Conservation (phyloP, 1,140 invertebrate species). For the Parasteatoda tepidariorum region DNA sequence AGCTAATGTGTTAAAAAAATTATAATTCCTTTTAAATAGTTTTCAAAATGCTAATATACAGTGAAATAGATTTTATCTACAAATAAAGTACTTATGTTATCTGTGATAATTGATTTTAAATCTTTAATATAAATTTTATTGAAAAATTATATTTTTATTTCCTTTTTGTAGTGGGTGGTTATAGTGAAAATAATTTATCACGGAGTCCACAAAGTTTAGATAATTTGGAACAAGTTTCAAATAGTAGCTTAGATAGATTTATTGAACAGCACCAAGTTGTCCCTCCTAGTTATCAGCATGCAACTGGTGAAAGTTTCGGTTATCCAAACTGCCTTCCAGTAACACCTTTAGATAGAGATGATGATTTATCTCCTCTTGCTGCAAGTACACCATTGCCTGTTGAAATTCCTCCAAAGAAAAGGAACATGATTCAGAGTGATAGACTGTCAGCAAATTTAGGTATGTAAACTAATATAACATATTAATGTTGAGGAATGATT, state of each 20-base stretch:
- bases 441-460: conserved; percentile 48
- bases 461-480: too few relatives aligned
- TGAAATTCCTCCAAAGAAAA: conserved; percentile 56
- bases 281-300: conserved; percentile 57
- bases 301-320: conserved; percentile 52
- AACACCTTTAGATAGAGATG: conserved; percentile 14
- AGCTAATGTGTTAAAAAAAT: too few relatives aligned
- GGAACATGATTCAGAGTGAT: conserved; percentile 44
- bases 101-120: too few relatives aligned
- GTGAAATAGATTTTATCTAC: too few relatives aligned
- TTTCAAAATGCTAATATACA: too few relatives aligned
- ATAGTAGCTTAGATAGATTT: conserved; percentile 49
- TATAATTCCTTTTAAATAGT: too few relatives aligned
- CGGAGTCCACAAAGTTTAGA: conserved; percentile 53
- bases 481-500: too few relatives aligned
- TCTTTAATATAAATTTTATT: too few relatives aligned
- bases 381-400: conserved; percentile 38
- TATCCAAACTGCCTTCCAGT: conserved; percentile 28
- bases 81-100: too few relatives aligned
- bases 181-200: conserved; percentile 36
- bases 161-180: conserved; percentile 15
- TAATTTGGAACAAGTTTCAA: conserved; percentile 49
- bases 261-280: conserved; percentile 56
- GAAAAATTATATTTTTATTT: background rate
- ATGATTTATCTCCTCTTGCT: conserved; percentile 6